phyloP scores from a whole-genome alignment of 2,888 invertebrate species.

The Mythimna ferrago region DNA sequence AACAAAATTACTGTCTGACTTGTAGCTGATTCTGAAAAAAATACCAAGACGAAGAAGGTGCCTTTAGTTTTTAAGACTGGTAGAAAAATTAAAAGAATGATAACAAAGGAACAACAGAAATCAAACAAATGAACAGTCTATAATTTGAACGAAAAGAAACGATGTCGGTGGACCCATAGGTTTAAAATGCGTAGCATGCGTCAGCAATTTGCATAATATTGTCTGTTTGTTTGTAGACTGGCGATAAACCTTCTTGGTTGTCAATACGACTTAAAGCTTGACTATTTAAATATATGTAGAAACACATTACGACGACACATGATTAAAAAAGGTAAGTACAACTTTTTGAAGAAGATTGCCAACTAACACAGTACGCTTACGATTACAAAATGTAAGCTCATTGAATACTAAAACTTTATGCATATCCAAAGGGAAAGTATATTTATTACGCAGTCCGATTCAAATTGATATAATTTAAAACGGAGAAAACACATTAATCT shows the following conservation, averaged over 20 bases:
- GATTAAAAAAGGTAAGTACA: constrained; percentile 12
- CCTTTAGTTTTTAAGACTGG: not conserved
- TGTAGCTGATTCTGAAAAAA: not conserved
- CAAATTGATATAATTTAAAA: constrained; percentile 37
- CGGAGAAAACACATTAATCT: constrained; percentile 32
- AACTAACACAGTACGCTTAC: constrained; percentile 3
- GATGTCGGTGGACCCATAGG: constrained; percentile 16
- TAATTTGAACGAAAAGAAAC: constrained; percentile 10
- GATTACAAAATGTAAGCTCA: constrained; percentile 21
- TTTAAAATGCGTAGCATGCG: constrained; percentile 38
- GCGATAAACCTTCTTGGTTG: constrained; percentile 18
- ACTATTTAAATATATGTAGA: constrained; percentile 3
- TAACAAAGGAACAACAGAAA: not conserved
- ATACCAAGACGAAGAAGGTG: not conserved
- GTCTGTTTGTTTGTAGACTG: constrained; percentile 34
- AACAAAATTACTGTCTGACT: not conserved
- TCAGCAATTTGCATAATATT: constrained; percentile 53
- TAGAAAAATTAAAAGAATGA: not conserved
- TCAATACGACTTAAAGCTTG: constrained; percentile 19
- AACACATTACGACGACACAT: not conserved
- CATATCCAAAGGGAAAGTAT: constrained; percentile 51
- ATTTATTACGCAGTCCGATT: constrained; percentile 36
- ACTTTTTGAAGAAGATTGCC: not conserved
- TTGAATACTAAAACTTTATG: constrained; percentile 23
- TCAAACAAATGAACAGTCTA: not conserved